Evolutionary conservation across 64 coral and sea anemone genomes (phyloP).

Genomic region (Actinia tenebrosa): DNA sequence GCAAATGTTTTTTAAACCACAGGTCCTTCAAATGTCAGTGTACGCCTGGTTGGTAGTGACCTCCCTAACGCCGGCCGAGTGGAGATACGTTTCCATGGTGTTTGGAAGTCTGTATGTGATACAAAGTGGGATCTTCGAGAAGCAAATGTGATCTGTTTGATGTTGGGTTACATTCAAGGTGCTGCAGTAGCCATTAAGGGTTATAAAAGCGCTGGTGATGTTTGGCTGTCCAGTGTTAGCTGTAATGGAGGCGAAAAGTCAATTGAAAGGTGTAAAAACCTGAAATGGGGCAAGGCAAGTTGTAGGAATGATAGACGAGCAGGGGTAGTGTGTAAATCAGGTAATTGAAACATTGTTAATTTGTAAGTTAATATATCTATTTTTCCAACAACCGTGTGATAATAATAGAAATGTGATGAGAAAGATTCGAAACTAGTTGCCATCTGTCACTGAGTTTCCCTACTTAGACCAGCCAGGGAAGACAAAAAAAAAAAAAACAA

Average conservation of each 20-base stretch:
- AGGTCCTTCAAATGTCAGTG: not conserved
- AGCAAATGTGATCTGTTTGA: not conserved
- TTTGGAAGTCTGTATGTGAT: not conserved
- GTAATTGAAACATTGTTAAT: not conserved
- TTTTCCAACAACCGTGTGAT: not conserved
- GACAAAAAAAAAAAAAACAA: too few species aligned
- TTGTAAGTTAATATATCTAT: not conserved
- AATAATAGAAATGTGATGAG: not conserved
- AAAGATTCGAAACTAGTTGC: not conserved
- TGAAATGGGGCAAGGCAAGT: not conserved
- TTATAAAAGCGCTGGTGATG: not conserved
- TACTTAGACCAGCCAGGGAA: too few species aligned
- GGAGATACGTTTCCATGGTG: not conserved
- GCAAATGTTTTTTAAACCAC: too few species aligned
- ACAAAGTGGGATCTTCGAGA: not conserved
- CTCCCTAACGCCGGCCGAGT: not conserved
- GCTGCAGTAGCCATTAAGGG: not conserved
- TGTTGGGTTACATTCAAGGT: not conserved
- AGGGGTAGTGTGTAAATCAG: not conserved
- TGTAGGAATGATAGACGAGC: not conserved
- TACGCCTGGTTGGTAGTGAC: not conserved
- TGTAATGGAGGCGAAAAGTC: not conserved
- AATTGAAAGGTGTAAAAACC: not conserved
- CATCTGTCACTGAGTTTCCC: too few species aligned
- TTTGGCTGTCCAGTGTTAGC: not conserved